Base-by-base conservation (phyloP, 2,113 vertebrate species). In the Saccopteryx leptura region DNA sequence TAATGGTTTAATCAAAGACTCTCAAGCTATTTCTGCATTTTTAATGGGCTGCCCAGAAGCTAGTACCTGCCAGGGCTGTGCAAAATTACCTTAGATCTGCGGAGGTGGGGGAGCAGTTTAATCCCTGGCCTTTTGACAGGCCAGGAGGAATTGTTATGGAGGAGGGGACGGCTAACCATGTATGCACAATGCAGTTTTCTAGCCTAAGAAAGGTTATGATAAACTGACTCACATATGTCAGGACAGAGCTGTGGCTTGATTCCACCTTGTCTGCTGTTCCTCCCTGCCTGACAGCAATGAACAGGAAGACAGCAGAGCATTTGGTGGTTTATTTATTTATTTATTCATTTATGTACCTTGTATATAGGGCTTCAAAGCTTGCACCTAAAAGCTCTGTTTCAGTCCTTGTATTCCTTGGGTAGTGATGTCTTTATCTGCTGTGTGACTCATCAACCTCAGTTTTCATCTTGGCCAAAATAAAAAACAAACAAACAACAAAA, bases 1-100 rank as follows among this genome's bases (percentile, higher is more conserved):
- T 98, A 97, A 90, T 93, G 79, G 56, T 50, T 96, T 97, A 88
- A 96, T 97, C 93, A 92, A 66, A 88, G 93, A 96, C 87, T 96
- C 83, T 68, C 50, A 69, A 48, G 52, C 3, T 96, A 89, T 95
- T 97, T 96, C 68, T 93, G 58, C 31, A 39, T 75, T 84, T 87
- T 84, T 85, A 96, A 50, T 46, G 56, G 71, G 31, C 78, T 84
- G 14, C 93, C 82, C 93, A 90, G 96, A 83, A 93, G 46, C 60
- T 80, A 92, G 39, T 89, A 72, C 81, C 87, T 93, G 88, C 56
- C 93, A 94, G 39, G 4, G 15, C 26, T n/a, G 0, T 58, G 9
- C 24, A 85, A 82, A 14, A 83, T 79, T 76, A 81, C 28, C 54
- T 65, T 88, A 91, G 81, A 83, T 80, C 46, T 58, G 31, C 95